phyloP scores from a whole-genome alignment of 2,888 invertebrate species.

The Dusona sp. region DNA sequence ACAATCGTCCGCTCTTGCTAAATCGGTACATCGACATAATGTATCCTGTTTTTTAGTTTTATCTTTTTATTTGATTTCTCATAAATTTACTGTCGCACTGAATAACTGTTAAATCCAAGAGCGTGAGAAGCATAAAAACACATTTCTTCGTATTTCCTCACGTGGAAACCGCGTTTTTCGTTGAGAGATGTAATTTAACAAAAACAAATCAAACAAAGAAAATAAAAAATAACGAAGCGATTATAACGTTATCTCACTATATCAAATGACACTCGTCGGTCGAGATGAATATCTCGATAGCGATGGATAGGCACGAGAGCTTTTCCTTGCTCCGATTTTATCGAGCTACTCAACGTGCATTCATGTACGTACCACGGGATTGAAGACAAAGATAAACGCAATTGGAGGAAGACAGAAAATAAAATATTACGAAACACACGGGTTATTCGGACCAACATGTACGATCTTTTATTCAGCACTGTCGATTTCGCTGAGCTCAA shows the following conservation, averaged over 20 bases:
- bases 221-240: slow-evolving; percentile 19
- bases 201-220: not conserved
- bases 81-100: slow-evolving; percentile 24
- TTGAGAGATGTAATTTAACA: not conserved
- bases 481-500: not conserved
- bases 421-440: slow-evolving; percentile 15
- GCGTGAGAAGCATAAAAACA: slow-evolving; percentile 15
- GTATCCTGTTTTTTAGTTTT: slow-evolving; percentile 3
- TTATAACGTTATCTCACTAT: slow-evolving; percentile 51
- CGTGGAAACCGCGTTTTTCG: slow-evolving; percentile 6
- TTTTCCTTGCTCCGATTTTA: slow-evolving; percentile 50
- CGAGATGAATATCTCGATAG: slow-evolving; percentile 46
- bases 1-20: slow-evolving; percentile 91
- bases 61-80: slow-evolving; percentile 13
- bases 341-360: slow-evolving; percentile 31
- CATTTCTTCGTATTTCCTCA: slow-evolving; percentile 29
- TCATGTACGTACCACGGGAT: not conserved
- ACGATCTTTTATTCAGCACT: slow-evolving; percentile 4
- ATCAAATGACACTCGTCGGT: slow-evolving; percentile 39
- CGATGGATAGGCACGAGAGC: slow-evolving; percentile 23
- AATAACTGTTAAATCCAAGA: slow-evolving; percentile 6
- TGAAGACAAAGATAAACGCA: not conserved
- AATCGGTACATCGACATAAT: slow-evolving; percentile 92
- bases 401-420: not conserved
- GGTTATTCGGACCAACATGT: not conserved